Evolutionary conservation across 2,113 vertebrate genomes (phyloP).

Genomic region (Bagarius yarrelli): DNA sequence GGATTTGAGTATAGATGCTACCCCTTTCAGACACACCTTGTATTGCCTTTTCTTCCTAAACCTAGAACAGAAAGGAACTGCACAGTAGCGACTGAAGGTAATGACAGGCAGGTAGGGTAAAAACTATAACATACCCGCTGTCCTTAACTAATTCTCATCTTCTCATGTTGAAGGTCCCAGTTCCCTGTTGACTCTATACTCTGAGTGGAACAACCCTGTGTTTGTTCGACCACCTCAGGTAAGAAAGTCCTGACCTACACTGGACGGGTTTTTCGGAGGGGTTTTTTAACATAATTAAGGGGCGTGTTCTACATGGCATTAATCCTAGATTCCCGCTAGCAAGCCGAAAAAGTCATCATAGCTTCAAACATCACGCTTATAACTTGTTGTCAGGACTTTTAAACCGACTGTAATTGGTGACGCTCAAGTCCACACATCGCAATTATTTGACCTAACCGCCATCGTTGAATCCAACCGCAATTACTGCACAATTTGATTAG

Average conservation of each 20-base stretch:
- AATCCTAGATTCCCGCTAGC: neutral
- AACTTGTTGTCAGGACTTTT: too few species aligned
- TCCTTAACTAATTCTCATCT: too few species aligned
- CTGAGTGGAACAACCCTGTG: conserved; percentile 92
- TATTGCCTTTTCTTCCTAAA: conserved; percentile 90
- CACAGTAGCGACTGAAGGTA: conserved; percentile 77
- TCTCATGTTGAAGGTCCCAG: conserved; percentile 52
- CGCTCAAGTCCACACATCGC: too few species aligned
- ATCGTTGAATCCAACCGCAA: too few species aligned
- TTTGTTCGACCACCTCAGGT: conserved; percentile 83
- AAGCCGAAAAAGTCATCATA: neutral
- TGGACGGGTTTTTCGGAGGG: neutral
- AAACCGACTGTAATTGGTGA: too few species aligned
- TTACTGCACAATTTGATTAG: too few species aligned
- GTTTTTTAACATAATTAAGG: neutral
- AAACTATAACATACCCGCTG: conserved; percentile 16
- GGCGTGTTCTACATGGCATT: neutral
- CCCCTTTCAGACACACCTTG: conserved; percentile 85
- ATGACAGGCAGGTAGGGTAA: conserved; percentile 42
- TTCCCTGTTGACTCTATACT: conserved; percentile 78
- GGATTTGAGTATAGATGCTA: conserved; percentile 88
- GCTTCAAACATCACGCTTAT: too few species aligned
- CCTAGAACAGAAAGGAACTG: conserved; percentile 75
- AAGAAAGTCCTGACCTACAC: conserved; percentile 38
- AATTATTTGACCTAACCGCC: too few species aligned